Conservation (phyloP, 2,888 invertebrate genomes). For the Netelia virgata region DNA sequence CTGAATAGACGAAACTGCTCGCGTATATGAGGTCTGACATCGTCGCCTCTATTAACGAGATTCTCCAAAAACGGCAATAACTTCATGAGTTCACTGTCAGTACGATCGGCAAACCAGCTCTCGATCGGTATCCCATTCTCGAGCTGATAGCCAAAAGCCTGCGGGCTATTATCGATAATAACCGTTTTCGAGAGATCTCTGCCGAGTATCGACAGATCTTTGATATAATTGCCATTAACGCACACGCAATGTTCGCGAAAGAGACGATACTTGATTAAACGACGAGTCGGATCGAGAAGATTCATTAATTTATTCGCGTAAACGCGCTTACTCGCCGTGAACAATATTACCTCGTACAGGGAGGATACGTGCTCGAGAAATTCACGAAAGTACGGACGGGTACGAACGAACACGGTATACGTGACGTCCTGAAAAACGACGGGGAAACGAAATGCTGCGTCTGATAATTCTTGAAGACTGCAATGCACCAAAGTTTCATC, state of each 20-base stretch:
- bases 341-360: constrained; percentile 96
- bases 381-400: constrained; percentile 95
- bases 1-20: constrained; percentile 96
- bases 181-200: constrained; percentile 95
- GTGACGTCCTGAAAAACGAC: constrained; percentile 96
- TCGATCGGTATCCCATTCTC: constrained; percentile 99
- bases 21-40: constrained; percentile 96
- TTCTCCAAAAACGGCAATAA: constrained; percentile 96
- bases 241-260: constrained; percentile 98
- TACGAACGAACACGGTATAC: constrained; percentile 94
- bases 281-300: constrained; percentile 94
- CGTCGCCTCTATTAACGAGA: constrained; percentile 93
- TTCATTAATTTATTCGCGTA: constrained; percentile 97
- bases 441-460: constrained; percentile 97
- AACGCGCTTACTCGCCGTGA: constrained; percentile 97
- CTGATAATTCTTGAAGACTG: constrained; percentile 95
- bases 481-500: constrained; percentile 99
- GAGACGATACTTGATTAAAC: constrained; percentile 95
- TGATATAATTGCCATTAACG: constrained; percentile 98
- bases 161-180: constrained; percentile 95
- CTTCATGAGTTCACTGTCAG: constrained; percentile 95
- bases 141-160: constrained; percentile 97
- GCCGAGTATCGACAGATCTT: constrained; percentile 96
- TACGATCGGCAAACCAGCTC: constrained; percentile 97
- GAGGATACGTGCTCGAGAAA: constrained; percentile 95